These are phyloP conservation scores for Cheilinus undulatus DNA, from an alignment of 2,113 vertebrate species.

Conservation along the genomic window DNA sequence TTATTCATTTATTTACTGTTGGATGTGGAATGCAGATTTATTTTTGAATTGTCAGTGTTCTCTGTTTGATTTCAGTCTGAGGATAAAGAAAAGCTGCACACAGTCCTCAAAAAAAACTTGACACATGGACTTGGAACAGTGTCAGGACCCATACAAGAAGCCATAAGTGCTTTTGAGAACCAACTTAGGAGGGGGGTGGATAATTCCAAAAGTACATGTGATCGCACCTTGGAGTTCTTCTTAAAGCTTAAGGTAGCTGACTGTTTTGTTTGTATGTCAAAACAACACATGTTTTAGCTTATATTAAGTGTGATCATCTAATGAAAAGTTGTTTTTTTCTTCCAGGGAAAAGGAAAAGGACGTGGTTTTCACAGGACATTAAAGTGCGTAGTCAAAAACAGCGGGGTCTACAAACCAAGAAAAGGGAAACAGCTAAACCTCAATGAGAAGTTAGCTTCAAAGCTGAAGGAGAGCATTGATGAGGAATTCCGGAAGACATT, in stretches of 20 bases:
- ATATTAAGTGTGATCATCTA: background rate
- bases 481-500: slow-evolving; percentile 60
- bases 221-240: background rate
- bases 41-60: background rate
- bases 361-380: background rate
- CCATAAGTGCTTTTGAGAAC: background rate
- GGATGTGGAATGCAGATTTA: too few relatives aligned
- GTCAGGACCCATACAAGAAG: background rate
- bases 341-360: background rate
- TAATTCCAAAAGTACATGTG: slow-evolving; percentile 10
- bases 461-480: slow-evolving; percentile 50
- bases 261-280: background rate
- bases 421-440: slow-evolving; percentile 7
- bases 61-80: slow-evolving; percentile 15
- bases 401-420: slow-evolving; percentile 11
- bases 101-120: background rate
- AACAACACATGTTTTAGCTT: background rate
- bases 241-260: slow-evolving; percentile 16
- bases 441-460: slow-evolving; percentile 37
- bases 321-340: background rate
- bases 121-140: background rate
- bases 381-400: slow-evolving; percentile 18
- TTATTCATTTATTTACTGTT: too few relatives aligned
- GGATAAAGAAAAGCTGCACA: background rate
- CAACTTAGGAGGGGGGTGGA: slow-evolving; percentile 37